Evolutionary conservation across 2,888 invertebrate species (phyloP).

Genomic region (Leucophenga maculata): DNA sequence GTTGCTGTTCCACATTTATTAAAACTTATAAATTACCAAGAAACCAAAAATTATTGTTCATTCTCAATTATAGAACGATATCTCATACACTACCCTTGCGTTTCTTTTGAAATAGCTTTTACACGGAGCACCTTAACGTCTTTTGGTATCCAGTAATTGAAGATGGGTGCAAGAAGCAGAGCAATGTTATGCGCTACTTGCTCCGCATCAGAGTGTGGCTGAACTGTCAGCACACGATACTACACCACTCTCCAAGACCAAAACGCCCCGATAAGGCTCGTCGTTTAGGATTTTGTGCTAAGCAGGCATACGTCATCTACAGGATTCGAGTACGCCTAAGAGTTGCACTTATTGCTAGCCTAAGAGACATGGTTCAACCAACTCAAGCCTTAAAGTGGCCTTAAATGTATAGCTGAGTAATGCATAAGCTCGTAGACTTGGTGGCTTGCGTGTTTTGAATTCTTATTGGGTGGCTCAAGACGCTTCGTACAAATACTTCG

Average conservation of each 20-base stretch:
- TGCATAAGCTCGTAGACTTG: constrained; percentile 96
- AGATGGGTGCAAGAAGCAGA: constrained; percentile 99
- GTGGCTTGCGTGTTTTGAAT: constrained; percentile 94
- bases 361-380: constrained; percentile 98
- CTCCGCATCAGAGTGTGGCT: constrained; percentile 98
- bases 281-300: constrained; percentile 95
- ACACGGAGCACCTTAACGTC: no score
- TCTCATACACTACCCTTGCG: no score
- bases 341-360: constrained; percentile 99
- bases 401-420: constrained; percentile 99
- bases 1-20: no score
- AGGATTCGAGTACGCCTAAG: no score
- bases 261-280: constrained; percentile 99
- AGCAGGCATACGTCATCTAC: constrained; percentile 98
- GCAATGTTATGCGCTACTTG: constrained; percentile 98
- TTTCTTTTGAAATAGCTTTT: no score
- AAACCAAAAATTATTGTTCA: no score
- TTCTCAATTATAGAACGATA: no score
- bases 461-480: constrained; percentile 99
- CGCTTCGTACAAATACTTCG: constrained; percentile 98
- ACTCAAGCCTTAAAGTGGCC: constrained; percentile 93
- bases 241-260: constrained; percentile 95
- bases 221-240: constrained; percentile 94
- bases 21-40: no score
- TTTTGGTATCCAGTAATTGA: constrained; percentile 71